A percentile compares a stretch with the other conserved stretches of the same genome.
Evolutionary conservation across 2,888 invertebrate species (phyloP).

Genomic region (Aricia artaxerxes): DNA sequence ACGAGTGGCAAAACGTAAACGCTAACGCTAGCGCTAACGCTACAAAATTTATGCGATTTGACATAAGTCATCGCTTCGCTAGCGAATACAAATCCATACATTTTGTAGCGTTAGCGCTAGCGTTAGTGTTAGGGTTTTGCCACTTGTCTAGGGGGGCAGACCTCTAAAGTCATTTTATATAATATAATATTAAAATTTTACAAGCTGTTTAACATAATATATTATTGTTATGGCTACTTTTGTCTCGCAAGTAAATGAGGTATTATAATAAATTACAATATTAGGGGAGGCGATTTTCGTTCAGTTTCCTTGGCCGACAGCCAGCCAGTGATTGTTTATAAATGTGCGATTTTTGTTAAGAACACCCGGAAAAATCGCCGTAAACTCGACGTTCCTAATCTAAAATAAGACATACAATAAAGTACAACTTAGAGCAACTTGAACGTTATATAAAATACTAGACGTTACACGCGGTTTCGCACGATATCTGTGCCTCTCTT

Average conservation of each 20-base stretch:
- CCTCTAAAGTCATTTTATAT: background rate
- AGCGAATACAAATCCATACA: no score
- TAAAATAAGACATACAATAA: background rate
- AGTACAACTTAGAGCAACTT: background rate
- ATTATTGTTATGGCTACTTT: background rate
- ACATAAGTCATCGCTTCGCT: no score
- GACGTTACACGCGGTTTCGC: no score
- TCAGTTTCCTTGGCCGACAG: slow-evolving; percentile 1
- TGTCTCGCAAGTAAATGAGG: slow-evolving; percentile 6
- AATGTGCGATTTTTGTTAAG: slow-evolving; percentile 17
- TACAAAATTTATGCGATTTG: no score
- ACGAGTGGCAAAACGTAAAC: no score
- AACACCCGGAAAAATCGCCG: background rate
- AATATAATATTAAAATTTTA: background rate
- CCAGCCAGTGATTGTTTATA: slow-evolving; percentile 23
- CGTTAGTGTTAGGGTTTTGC: no score
- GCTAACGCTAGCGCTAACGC: no score
- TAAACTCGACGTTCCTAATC: background rate
- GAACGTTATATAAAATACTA: no score
- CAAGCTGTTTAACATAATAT: background rate
- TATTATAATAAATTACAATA: slow-evolving; percentile 10
- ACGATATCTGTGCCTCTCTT: no score
- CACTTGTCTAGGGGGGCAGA: no score
- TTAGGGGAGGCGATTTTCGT: slow-evolving; percentile 1
- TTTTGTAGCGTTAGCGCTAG: no score